Evolutionary conservation across 2,888 invertebrate species (phyloP).

Genomic region (Melanostoma scalare): DNA sequence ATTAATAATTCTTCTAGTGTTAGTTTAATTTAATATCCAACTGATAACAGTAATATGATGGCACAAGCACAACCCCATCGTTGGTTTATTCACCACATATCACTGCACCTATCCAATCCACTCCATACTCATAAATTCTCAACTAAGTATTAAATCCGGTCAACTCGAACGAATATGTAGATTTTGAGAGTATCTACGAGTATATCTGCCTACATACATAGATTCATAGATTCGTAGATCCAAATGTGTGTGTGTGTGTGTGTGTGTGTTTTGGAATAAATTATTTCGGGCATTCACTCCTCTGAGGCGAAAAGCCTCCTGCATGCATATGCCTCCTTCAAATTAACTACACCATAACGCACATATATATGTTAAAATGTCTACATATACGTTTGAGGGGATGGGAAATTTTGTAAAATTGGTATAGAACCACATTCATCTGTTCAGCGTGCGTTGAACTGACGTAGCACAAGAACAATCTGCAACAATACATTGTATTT

Average conservation of each 20-base stretch:
- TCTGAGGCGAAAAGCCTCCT: conserved; percentile 49
- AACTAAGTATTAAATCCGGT: conserved; percentile 70
- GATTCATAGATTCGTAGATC: too few relatives aligned
- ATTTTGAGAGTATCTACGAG: neutral
- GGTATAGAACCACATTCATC: conserved; percentile 61
- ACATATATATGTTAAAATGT: neutral
- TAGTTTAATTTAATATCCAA: too few relatives aligned
- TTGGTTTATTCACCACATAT: neutral
- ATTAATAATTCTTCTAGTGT: too few relatives aligned
- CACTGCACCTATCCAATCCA: neutral
- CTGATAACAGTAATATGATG: too few relatives aligned
- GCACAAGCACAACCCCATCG: too few relatives aligned
- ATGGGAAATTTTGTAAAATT: conserved; percentile 59
- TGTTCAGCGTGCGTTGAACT: conserved; percentile 69
- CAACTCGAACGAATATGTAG: conserved; percentile 61
- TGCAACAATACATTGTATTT: conserved; percentile 67
- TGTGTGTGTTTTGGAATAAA: conserved; percentile 62
- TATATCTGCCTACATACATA: too few relatives aligned
- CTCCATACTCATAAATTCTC: conserved; percentile 53
- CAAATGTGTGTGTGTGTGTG: conserved; percentile 23
- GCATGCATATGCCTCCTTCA: conserved; percentile 37
- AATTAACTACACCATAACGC: conserved; percentile 11
- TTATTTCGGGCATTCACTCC: conserved; percentile 67
- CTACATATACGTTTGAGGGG: conserved; percentile 32
- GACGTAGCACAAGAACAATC: conserved; percentile 66